A percentile compares a stretch with the other conserved stretches of the same genome.
phyloP scores from a whole-genome alignment of 2,113 vertebrate species.

The Xerus inauris region DNA sequence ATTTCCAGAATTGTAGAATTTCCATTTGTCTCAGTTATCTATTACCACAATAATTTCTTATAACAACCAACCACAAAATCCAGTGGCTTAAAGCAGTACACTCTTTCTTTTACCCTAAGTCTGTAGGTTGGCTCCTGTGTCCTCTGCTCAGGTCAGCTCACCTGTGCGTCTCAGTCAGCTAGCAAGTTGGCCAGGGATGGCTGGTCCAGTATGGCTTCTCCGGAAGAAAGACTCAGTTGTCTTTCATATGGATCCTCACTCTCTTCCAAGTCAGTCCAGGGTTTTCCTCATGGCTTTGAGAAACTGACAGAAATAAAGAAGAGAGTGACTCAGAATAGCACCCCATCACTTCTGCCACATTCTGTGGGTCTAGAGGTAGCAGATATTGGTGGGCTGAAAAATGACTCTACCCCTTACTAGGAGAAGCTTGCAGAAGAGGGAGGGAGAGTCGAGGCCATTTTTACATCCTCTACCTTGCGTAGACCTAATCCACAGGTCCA shows the following conservation, averaged over 20 bases:
- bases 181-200: background rate
- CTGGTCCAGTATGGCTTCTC: background rate
- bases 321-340: background rate
- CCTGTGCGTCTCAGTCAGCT: background rate
- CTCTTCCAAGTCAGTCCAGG: background rate
- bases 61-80: background rate
- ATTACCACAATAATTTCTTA: background rate
- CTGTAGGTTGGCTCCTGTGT: accelerated
- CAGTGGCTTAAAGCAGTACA: background rate
- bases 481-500: background rate
- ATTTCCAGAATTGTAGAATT: background rate
- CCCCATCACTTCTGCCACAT: background rate
- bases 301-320: background rate
- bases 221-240: background rate
- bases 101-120: background rate
- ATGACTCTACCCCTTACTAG: too few species aligned
- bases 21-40: background rate
- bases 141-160: background rate
- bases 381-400: background rate
- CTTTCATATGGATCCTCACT: accelerated
- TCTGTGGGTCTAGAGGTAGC: background rate
- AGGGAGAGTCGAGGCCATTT: background rate
- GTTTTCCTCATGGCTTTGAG: background rate
- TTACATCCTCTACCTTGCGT: background rate
- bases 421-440: background rate